Evolutionary conservation across 1,140 invertebrate species (phyloP).

Genomic region (Drosophila funebris): DNA sequence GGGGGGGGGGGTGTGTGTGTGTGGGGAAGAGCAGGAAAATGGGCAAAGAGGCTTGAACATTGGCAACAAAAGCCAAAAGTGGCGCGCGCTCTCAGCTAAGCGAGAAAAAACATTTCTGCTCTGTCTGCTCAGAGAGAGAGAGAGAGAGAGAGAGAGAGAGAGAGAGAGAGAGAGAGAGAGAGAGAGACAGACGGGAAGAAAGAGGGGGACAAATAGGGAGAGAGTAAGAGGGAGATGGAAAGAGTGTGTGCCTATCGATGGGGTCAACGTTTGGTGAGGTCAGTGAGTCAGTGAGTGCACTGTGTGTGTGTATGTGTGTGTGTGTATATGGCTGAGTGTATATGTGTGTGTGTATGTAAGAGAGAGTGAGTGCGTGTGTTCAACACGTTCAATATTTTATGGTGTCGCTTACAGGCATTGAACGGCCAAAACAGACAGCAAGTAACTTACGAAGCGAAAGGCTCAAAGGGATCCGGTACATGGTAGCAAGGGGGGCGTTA

Average conservation of each 20-base stretch:
- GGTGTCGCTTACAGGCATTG: slow-evolving; percentile 75
- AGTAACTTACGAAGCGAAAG: slow-evolving; percentile 27
- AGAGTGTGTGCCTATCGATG: slow-evolving; percentile 32
- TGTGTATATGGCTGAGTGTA: slow-evolving; percentile 25
- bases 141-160: neutral
- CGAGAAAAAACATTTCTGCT: slow-evolving; percentile 51
- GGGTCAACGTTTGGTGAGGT: slow-evolving; percentile 57
- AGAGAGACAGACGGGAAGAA: too few species aligned
- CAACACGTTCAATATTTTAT: slow-evolving; percentile 76
- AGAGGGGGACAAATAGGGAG: too few species aligned
- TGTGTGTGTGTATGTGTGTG: slow-evolving; percentile 21
- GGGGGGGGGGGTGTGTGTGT: too few species aligned
- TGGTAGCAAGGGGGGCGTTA: neutral
- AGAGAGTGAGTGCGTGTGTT: slow-evolving; percentile 32
- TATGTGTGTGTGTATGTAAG: slow-evolving; percentile 31
- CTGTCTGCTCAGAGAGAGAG: slow-evolving; percentile 26
- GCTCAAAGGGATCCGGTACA: slow-evolving; percentile 1
- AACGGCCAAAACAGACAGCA: slow-evolving; percentile 44
- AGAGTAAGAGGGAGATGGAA: neutral
- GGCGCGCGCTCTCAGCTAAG: slow-evolving; percentile 18
- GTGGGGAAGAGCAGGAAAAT: slow-evolving; percentile 8
- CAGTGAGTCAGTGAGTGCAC: slow-evolving; percentile 51
- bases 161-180: slow-evolving; percentile 5
- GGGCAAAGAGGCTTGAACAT: neutral
- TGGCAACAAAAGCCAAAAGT: slow-evolving; percentile 67